Conservation (phyloP, 2,888 invertebrate genomes). For the Aspidapion aeneum region DNA sequence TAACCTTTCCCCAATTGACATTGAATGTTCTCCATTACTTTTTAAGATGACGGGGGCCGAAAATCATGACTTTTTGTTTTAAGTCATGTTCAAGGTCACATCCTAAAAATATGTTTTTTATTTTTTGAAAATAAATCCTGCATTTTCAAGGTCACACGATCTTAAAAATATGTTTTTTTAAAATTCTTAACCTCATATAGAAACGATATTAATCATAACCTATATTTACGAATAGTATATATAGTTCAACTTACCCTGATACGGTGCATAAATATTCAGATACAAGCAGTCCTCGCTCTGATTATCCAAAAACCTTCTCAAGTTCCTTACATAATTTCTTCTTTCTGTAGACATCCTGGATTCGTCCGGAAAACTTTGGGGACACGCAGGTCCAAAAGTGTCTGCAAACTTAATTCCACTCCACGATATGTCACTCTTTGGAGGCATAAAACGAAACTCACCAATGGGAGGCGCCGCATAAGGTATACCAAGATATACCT, state of each 20-base stretch:
- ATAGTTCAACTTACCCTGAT: conserved; percentile 73
- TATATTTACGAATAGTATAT: too few relatives aligned
- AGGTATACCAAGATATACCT: conserved; percentile 75
- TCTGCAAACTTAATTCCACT: conserved; percentile 64
- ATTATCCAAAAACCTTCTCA: conserved; percentile 65
- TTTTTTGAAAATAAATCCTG: too few relatives aligned
- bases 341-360: conserved; percentile 64
- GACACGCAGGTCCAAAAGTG: conserved; percentile 78
- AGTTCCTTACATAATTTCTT: conserved; percentile 65
- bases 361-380: conserved; percentile 72
- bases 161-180: too few relatives aligned
- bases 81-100: too few relatives aligned
- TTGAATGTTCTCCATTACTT: too few relatives aligned
- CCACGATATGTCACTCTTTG: conserved; percentile 80
- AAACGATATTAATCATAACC: too few relatives aligned
- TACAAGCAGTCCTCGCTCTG: conserved; percentile 88
- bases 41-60: too few relatives aligned
- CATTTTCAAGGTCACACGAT: too few relatives aligned
- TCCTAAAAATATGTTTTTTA: too few relatives aligned
- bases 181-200: too few relatives aligned
- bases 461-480: conserved; percentile 79
- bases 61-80: too few relatives aligned
- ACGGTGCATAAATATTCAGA: conserved; percentile 88
- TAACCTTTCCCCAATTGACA: too few relatives aligned
- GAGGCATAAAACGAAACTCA: conserved; percentile 54